Percentiles rank a stretch among this genome's conserved stretches.
Evolutionary conservation across 2,888 invertebrate genomes (phyloP).

Genomic region (Timema podura): DNA sequence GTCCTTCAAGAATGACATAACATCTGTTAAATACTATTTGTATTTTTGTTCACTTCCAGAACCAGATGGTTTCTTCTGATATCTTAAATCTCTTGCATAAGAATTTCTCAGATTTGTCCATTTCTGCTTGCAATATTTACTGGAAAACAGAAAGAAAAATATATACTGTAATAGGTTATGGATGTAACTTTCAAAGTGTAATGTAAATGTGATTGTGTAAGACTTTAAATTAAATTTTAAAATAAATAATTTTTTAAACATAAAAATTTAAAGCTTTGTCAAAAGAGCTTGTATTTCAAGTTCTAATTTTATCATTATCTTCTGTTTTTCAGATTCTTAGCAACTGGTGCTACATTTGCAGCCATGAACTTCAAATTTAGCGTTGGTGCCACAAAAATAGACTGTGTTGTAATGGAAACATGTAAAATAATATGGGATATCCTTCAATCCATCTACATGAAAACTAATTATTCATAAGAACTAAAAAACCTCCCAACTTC

Average conservation of each 20-base stretch:
- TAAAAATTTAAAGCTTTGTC: background rate
- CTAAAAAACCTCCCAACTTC: background rate
- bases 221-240: background rate
- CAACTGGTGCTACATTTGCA: slow-evolving; percentile 1
- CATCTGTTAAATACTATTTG: background rate
- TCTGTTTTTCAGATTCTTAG: background rate
- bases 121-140: background rate
- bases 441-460: background rate
- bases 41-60: background rate
- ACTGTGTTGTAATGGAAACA: background rate
- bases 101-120: background rate
- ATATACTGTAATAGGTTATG: background rate
- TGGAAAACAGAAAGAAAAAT: background rate
- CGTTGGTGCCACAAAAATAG: background rate
- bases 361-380: background rate
- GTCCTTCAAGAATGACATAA: background rate
- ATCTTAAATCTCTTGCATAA: background rate
- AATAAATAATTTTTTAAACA: background rate
- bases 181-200: background rate
- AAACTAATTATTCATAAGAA: slow-evolving; percentile 3
- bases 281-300: background rate
- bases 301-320: background rate
- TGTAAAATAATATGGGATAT: background rate
- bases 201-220: background rate
- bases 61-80: background rate